Evolutionary conservation across 2,888 invertebrate species (phyloP), one percentile per base, ranked within the genome.

Genomic region (Ferdinandea cuprea): DNA sequence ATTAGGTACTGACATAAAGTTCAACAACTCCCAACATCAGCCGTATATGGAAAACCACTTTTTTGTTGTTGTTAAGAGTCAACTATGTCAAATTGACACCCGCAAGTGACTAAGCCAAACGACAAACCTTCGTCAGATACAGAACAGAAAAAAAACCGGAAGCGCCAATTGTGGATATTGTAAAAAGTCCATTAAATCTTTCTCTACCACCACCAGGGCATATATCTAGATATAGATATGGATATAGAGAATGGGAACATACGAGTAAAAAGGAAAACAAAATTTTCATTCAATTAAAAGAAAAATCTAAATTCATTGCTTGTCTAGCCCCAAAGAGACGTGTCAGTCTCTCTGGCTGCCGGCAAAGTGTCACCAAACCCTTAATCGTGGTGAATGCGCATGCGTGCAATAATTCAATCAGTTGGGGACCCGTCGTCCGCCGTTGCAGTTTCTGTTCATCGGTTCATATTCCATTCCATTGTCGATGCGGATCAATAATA

Each of bases 371-470:
- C 81, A 77, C 77, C 81, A 81, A 71, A 81, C 81, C 81, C 81
- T 81, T 77, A 81, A 81, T 81, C 52, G 81, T 66, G 28, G 30
- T 77, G 77, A 81, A 77, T 81, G 71, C 71, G 77, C 81, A 77
- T 72, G 76, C 81, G 81, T 81, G 81, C 77, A 81, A 81, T 81
- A 81, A 81, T 81, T 81, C 81, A 81, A 81, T 81, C 81, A 81
- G 32, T 59, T 21, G 58, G 48, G 59, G 35, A 21, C 25, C 32
- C 6, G 42, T 17, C 46, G 35, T 25, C 46, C 35, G 46, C 35
- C 25, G 25, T 25, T 25, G n/a, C n/a, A n/a, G n/a, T n/a, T n/a
- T n/a, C n/a, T n/a, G n/a, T 25, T 25, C 25, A 5, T 25, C n/a
- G n/a, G n/a, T n/a, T n/a, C n/a, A n/a, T 25, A 25, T 25, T 25